Percentiles rank a stretch among this genome's conserved stretches.
Conservation (phyloP, 2,113 vertebrate species). For the Delphinus delphis region DNA sequence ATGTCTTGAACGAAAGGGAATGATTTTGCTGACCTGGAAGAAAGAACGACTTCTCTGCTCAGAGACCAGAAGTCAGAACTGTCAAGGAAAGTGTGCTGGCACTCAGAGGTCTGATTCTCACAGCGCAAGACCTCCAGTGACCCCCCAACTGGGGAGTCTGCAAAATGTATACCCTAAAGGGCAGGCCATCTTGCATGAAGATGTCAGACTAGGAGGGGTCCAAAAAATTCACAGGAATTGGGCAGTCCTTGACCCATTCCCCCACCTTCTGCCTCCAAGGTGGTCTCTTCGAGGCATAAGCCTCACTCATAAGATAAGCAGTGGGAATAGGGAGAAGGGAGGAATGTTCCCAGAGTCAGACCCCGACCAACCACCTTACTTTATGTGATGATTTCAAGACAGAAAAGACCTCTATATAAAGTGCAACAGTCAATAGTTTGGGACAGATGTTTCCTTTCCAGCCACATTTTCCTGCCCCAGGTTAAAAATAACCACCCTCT, state of each 20-base stretch:
- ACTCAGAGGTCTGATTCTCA: not conserved
- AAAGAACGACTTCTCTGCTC: not conserved
- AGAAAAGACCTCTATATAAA: conserved; percentile 52
- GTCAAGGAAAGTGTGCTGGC: not conserved
- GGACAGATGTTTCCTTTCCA: conserved; percentile 82
- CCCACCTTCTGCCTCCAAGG: not conserved
- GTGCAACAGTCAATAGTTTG: conserved; percentile 48
- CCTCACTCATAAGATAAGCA: not conserved
- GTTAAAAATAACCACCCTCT: conserved; percentile 71
- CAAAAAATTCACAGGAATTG: not conserved
- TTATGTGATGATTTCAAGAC: conserved; percentile 11
- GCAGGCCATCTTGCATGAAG: conserved; percentile 44
- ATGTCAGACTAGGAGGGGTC: not conserved
- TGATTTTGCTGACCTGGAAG: conserved; percentile 2
- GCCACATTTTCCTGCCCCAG: conserved; percentile 71
- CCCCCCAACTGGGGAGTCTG: not conserved
- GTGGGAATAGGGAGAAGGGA: not conserved
- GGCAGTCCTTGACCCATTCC: not conserved
- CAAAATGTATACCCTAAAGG: not conserved
- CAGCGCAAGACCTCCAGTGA: not conserved
- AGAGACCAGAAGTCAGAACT: not conserved
- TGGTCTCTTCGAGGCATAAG: not conserved
- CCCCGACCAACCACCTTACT: not conserved
- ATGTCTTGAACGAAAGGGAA: not conserved
- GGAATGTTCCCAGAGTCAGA: not conserved